These are phyloP conservation scores for Nicator chloris DNA, from an alignment of 2,113 vertebrate species.

Conservation along the genomic window DNA sequence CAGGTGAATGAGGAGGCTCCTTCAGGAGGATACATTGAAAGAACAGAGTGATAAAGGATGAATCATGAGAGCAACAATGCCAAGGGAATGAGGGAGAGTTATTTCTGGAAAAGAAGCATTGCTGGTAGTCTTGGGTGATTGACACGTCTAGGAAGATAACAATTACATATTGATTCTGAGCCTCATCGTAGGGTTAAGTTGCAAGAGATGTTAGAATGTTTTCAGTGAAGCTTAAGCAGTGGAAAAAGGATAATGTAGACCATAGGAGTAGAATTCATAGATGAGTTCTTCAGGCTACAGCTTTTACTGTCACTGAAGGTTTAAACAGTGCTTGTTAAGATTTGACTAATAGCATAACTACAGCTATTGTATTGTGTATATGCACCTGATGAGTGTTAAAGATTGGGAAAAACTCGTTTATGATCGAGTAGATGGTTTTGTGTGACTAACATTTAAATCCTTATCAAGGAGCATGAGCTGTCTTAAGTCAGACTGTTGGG, in stretches of 20 bases:
- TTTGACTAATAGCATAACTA: constrained; percentile 13
- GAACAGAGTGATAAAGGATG: not conserved
- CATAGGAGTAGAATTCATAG: not conserved
- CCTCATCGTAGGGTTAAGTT: not conserved
- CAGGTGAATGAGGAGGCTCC: not conserved
- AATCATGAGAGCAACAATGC: not conserved
- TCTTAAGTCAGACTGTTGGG: not conserved
- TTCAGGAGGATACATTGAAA: not conserved
- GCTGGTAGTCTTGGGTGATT: not conserved
- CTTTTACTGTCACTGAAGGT: not conserved
- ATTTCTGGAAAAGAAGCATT: not conserved
- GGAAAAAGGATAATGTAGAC: not conserved
- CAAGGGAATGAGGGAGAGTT: not conserved
- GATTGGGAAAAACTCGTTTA: constrained; percentile 18
- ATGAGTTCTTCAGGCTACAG: constrained; percentile 22
- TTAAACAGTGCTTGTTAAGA: constrained; percentile 2
- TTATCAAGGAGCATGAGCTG: not conserved
- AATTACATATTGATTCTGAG: not conserved
- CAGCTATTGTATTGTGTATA: not conserved
- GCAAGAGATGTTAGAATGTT: not conserved
- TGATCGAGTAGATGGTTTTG: constrained; percentile 6
- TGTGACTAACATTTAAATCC: constrained; percentile 22
- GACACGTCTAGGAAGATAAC: not conserved
- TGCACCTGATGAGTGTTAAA: constrained; percentile 4
- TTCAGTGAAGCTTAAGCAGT: not conserved